These are phyloP conservation scores for Deladenus siricidicola DNA, from an alignment of 2,888 invertebrate genomes.

Conservation along the genomic window DNA sequence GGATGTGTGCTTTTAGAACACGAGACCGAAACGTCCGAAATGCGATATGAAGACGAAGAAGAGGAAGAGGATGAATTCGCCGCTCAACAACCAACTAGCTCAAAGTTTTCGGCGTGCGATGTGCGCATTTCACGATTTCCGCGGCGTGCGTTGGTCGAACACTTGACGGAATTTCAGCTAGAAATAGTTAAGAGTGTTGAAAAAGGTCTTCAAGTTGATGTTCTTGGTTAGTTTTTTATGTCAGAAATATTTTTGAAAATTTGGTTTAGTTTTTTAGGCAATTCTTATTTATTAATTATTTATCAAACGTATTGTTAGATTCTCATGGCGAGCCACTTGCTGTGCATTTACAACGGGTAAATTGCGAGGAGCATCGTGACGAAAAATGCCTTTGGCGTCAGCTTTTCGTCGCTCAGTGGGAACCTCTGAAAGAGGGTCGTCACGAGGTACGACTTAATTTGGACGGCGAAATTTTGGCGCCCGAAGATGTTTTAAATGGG, in stretches of 20 bases:
- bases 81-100: constrained; percentile 1
- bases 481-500: not conserved
- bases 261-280: not conserved
- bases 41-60: too few species aligned
- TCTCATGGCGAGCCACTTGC: constrained; percentile 38
- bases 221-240: not conserved
- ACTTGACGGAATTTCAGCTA: constrained; percentile 24
- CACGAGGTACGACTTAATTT: constrained; percentile 32
- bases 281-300: not conserved
- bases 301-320: constrained; percentile 23
- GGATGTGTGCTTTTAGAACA: too few species aligned
- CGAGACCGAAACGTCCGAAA: too few species aligned
- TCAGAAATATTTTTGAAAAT: not conserved
- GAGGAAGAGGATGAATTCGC: constrained; percentile 6
- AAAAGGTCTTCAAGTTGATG: not conserved
- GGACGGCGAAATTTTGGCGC: constrained; percentile 51
- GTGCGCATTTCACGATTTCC: constrained; percentile 15
- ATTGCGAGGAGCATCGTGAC: not conserved
- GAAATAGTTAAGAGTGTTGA: constrained; percentile 12
- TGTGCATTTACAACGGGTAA: constrained; percentile 20
- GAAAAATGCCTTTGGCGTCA: not conserved
- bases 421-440: constrained; percentile 35
- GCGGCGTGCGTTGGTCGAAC: constrained; percentile 26
- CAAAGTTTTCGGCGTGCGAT: not conserved
- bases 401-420: constrained; percentile 33